Evolutionary conservation across 2,113 vertebrate genomes (phyloP), one percentile per base, ranked within the genome.

Genomic region (Chloropsis hardwickii): DNA sequence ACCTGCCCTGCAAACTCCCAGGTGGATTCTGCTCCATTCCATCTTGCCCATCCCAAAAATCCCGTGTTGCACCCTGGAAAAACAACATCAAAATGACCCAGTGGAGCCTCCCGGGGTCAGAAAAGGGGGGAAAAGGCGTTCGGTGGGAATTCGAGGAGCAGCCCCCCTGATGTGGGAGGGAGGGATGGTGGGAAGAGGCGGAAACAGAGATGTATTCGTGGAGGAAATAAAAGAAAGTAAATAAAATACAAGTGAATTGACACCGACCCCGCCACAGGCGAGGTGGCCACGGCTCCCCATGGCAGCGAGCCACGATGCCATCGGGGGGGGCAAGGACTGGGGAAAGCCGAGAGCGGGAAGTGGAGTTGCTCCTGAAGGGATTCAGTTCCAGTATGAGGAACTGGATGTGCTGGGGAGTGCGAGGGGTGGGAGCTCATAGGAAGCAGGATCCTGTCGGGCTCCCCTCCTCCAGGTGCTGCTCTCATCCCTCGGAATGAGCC

Each of bases 81-180:
- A 70, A 22, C 54, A 6, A 3, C 0, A 1, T 0, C 20, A 1
- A 12, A 60, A 22, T 3, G 9, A 45, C 0, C 58, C 31, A 0
- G 20, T 0, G 21, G 25, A 64, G 23, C 24, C 29, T 21, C 0
- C 3, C 1, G 15, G 31, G 40, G 5, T 35, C 0, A 1, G 18
- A 22, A 50, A 54, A 37, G 3, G 12, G 14, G 19, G 9, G 37
- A 5, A 10, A 44, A 54, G 4, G 4, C 4, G 5, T 3, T 64
- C 5, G 33, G 29, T 25, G 69, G 27, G 7, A 60, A 39, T 54
- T 50, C 3, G 16, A 25, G 8, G 37, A 53, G 19, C 48, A 12
- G 35, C 14, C 6, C 25, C 35, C 1, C 5, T 0, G 5, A 27
- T 0, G 2, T 0, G 14, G 28, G n/a, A 58, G 40, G 72, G 53